Conservation (phyloP, 2,888 invertebrate species). For the Drosophila infuscata region DNA sequence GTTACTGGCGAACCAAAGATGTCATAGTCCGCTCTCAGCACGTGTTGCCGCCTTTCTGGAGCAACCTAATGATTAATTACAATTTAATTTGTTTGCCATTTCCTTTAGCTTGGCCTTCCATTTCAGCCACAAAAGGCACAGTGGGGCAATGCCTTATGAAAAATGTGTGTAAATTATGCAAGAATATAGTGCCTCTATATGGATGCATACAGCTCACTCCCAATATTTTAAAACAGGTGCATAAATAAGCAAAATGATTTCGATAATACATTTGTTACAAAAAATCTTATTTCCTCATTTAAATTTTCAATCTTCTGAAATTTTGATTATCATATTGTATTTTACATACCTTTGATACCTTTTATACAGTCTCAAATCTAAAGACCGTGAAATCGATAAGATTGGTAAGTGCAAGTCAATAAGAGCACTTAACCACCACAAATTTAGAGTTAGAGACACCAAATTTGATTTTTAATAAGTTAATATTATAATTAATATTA, state of each 20-base stretch:
- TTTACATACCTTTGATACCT: too few species aligned
- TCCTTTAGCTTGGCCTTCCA: constrained; percentile 25
- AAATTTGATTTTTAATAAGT: background rate
- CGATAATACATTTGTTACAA: too few species aligned
- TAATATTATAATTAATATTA: background rate
- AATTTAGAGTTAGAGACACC: too few species aligned
- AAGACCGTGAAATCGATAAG: background rate
- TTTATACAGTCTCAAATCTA: too few species aligned
- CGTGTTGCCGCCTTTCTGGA: constrained; percentile 49
- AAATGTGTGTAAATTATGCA: constrained; percentile 1
- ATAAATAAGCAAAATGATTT: too few species aligned
- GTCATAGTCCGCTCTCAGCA: constrained; percentile 64
- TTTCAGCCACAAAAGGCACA: constrained; percentile 12
- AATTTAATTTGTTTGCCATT: constrained; percentile 79
- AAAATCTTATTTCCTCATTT: too few species aligned
- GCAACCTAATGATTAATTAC: constrained; percentile 75
- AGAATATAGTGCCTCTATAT: background rate
- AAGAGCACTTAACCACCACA: background rate
- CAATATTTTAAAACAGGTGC: too few species aligned
- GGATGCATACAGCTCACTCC: background rate
- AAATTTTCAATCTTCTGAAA: too few species aligned
- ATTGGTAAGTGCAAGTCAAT: background rate
- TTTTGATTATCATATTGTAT: too few species aligned
- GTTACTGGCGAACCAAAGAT: constrained; percentile 49
- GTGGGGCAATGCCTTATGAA: constrained; percentile 5